phyloP scores from a whole-genome alignment of 2,113 vertebrate genomes.

The Sialia sialis region DNA sequence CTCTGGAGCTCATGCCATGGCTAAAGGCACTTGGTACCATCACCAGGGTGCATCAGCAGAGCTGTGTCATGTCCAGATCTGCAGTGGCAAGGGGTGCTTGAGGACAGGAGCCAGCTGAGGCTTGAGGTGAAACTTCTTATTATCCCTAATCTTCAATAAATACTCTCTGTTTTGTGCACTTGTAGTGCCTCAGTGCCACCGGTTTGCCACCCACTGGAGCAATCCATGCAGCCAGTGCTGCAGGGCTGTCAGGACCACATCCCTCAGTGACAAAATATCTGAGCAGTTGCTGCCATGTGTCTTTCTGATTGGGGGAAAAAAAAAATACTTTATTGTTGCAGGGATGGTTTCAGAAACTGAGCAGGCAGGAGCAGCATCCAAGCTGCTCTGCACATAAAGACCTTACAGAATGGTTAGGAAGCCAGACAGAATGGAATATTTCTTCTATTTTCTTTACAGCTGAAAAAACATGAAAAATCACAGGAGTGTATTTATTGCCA shows the following conservation, averaged over 20 bases:
- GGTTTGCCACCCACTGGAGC: background rate
- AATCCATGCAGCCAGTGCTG: background rate
- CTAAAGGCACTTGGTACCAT: background rate
- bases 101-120: background rate
- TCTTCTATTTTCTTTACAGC: slow-evolving; percentile 75
- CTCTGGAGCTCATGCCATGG: rapidly evolving
- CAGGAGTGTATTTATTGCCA: slow-evolving; percentile 56
- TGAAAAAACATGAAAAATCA: slow-evolving; percentile 73
- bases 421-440: slow-evolving; percentile 72
- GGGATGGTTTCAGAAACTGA: background rate
- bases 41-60: background rate
- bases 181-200: rapidly evolving
- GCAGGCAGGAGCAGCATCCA: slow-evolving; percentile 30
- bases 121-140: background rate
- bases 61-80: background rate
- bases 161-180: background rate
- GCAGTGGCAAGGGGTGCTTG: background rate
- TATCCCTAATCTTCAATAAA: background rate
- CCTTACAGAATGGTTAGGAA: slow-evolving; percentile 65
- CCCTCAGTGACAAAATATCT: background rate
- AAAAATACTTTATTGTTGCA: slow-evolving; percentile 6
- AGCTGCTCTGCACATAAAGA: slow-evolving; percentile 44
- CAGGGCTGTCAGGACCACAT: background rate
- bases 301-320: background rate
- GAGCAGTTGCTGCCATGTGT: background rate